Conservation (phyloP, 2,797 vertebrate species). For the Sebastes variabilis region DNA sequence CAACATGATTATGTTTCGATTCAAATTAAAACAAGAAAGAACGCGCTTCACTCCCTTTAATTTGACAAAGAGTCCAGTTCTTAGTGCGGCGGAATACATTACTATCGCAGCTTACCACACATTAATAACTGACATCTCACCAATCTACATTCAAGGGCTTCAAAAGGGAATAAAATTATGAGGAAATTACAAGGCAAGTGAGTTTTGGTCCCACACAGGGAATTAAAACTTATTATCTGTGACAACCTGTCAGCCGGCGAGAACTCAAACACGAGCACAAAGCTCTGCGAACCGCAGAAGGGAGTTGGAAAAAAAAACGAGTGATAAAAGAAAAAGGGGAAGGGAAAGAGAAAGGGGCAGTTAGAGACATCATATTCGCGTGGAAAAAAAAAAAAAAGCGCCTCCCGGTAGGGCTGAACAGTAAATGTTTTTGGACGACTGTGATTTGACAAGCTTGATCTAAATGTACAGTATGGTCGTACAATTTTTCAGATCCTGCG, state of each 20-base stretch:
- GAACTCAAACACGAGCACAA: slow-evolving; percentile 79
- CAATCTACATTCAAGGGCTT: slow-evolving; percentile 80
- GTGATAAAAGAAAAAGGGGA: slow-evolving; percentile 67
- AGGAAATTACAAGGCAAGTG: slow-evolving; percentile 84
- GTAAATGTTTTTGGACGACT: slow-evolving; percentile 52
- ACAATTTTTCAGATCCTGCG: not conserved
- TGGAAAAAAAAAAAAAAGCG: slow-evolving; percentile 18
- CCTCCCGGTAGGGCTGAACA: slow-evolving; percentile 41
- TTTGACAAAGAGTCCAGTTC: slow-evolving; percentile 64
- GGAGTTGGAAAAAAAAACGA: slow-evolving; percentile 48
- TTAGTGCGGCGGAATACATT: slow-evolving; percentile 50
- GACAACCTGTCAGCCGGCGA: slow-evolving; percentile 85
- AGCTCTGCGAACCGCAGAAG: slow-evolving; percentile 71
- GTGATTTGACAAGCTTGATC: slow-evolving; percentile 70
- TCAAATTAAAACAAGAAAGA: slow-evolving; percentile 50
- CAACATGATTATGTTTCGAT: slow-evolving; percentile 17
- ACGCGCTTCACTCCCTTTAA: slow-evolving; percentile 49
- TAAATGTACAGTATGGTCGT: slow-evolving; percentile 25
- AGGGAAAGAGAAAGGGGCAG: slow-evolving; percentile 69
- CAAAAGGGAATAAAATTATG: slow-evolving; percentile 84
- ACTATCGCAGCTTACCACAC: slow-evolving; percentile 60
- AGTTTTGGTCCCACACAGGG: slow-evolving; percentile 81
- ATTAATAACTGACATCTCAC: slow-evolving; percentile 75
- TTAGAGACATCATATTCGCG: slow-evolving; percentile 54
- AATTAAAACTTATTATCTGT: slow-evolving; percentile 88